Conservation (phyloP, 1,140 invertebrate species). For the Drosophila gunungcola region DNA sequence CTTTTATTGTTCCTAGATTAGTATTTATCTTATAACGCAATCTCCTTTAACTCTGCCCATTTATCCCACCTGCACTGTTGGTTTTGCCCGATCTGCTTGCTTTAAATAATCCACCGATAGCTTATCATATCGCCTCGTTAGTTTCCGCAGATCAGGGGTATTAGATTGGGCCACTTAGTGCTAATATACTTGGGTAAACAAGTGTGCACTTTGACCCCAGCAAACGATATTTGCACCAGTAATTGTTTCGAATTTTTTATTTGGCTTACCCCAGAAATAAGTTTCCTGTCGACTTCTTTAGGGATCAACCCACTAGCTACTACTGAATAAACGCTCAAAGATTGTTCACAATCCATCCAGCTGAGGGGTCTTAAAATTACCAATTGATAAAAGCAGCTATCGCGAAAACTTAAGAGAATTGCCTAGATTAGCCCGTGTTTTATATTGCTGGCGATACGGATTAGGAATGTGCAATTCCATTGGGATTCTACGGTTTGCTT, state of each 20-base stretch:
- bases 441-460: slow-evolving; percentile 62
- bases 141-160: slow-evolving; percentile 32
- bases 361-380: slow-evolving; percentile 62
- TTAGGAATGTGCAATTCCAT: slow-evolving; percentile 45
- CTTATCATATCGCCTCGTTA: slow-evolving; percentile 54
- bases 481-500: neutral
- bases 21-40: neutral
- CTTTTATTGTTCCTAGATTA: too few species aligned
- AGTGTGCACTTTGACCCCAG: slow-evolving; percentile 28
- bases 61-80: slow-evolving; percentile 24
- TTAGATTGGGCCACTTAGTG: slow-evolving; percentile 31
- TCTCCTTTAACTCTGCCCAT: slow-evolving; percentile 1
- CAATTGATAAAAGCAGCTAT: slow-evolving; percentile 48
- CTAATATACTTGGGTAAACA: slow-evolving; percentile 22
- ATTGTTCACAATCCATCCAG: slow-evolving; percentile 29
- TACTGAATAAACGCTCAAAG: slow-evolving; percentile 44
- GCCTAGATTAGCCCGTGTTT: slow-evolving; percentile 60
- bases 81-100: slow-evolving; percentile 23
- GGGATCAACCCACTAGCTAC: slow-evolving; percentile 15
- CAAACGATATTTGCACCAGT: slow-evolving; percentile 7
- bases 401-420: slow-evolving; percentile 39
- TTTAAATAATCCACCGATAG: slow-evolving; percentile 58
- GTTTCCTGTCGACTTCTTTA: slow-evolving; percentile 24
- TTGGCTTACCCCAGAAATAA: slow-evolving; percentile 17
- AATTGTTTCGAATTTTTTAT: neutral